Evolutionary conservation across 2,888 invertebrate genomes (phyloP).

Genomic region (Drosophila colorata): DNA sequence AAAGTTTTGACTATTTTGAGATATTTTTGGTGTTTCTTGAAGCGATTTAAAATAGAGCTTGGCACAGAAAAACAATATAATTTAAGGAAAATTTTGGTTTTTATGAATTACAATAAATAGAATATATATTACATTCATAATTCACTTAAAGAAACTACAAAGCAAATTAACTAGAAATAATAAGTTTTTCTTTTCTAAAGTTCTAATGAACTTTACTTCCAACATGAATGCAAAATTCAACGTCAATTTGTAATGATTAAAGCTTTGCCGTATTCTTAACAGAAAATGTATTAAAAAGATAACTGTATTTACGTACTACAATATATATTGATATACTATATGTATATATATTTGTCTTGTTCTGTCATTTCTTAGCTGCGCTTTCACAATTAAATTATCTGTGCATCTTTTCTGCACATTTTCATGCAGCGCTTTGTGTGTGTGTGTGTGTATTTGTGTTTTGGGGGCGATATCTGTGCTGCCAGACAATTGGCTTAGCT

Average conservation of each 20-base stretch:
- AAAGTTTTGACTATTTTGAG: too few species aligned
- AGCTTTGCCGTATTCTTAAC: slow-evolving; percentile 10
- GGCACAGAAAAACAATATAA: too few species aligned
- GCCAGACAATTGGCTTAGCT: slow-evolving; percentile 50
- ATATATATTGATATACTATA: background rate
- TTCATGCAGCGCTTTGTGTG: slow-evolving; percentile 20
- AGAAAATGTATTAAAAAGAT: slow-evolving; percentile 1
- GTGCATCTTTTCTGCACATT: slow-evolving; percentile 49
- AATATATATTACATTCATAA: too few species aligned
- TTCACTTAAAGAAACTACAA: background rate
- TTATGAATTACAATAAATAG: too few species aligned
- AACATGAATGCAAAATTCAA: background rate
- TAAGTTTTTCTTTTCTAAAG: background rate
- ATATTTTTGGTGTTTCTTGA: too few species aligned
- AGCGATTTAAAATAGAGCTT: too few species aligned
- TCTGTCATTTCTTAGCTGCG: slow-evolving; percentile 12
- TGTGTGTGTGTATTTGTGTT: slow-evolving; percentile 12
- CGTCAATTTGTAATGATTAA: slow-evolving; percentile 19
- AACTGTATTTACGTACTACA: background rate
- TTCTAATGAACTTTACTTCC: background rate
- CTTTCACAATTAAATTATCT: slow-evolving; percentile 46
- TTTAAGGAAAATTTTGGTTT: too few species aligned
- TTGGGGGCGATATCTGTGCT: slow-evolving; percentile 24
- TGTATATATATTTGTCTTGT: slow-evolving; percentile 12
- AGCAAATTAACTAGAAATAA: background rate